A percentile compares a stretch with the other conserved stretches of the same genome.
These are phyloP conservation scores for Scaptomyza parva DNA, from an alignment of 2,888 invertebrate species.

Conservation along the genomic window DNA sequence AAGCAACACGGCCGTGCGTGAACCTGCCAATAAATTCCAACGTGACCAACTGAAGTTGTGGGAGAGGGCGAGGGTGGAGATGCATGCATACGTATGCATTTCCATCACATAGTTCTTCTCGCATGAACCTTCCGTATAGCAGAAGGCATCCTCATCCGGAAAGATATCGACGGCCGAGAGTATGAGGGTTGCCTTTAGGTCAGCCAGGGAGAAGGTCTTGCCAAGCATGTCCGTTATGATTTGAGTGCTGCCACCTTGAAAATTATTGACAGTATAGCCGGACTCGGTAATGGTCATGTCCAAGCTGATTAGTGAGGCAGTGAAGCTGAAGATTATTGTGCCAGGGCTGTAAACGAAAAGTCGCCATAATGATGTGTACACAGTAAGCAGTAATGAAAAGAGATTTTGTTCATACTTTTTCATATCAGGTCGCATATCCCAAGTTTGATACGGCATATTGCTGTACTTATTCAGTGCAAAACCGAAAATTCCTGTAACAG, in stretches of 20 bases:
- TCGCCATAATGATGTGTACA: accelerated
- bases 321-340: constrained; percentile 85
- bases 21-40: constrained; percentile 87
- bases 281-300: constrained; percentile 86
- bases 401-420: constrained; percentile 69
- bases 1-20: constrained; percentile 83
- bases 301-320: constrained; percentile 86
- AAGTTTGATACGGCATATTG: constrained; percentile 94
- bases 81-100: constrained; percentile 91
- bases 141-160: constrained; percentile 91
- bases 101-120: constrained; percentile 91
- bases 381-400: background rate
- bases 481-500: constrained; percentile 90
- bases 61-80: constrained; percentile 89
- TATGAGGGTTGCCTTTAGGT: constrained; percentile 84
- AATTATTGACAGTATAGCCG: constrained; percentile 83
- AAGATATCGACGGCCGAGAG: constrained; percentile 92
- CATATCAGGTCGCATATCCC: constrained; percentile 91
- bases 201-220: constrained; percentile 75
- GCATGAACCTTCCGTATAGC: constrained; percentile 89
- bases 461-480: constrained; percentile 90
- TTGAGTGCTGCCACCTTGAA: constrained; percentile 84
- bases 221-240: constrained; percentile 83
- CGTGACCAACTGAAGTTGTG: constrained; percentile 94
- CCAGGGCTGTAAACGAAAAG: constrained; percentile 67